phyloP scores from a whole-genome alignment of 2,888 invertebrate species.

The Cheilosia vulpina region DNA sequence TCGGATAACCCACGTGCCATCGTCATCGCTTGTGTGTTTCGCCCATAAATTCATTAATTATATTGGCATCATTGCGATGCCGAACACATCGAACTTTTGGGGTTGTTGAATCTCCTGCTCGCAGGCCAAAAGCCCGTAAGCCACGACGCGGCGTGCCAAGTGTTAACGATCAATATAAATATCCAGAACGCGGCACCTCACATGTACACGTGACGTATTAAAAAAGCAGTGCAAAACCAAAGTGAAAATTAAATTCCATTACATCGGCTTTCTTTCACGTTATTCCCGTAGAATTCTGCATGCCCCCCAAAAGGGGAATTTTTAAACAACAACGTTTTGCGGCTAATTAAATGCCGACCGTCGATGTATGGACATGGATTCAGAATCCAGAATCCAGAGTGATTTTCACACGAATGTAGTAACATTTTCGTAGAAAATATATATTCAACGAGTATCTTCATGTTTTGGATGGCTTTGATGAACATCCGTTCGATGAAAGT shows the following conservation, averaged over 20 bases:
- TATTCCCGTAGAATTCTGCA: neutral
- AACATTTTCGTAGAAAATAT: neutral
- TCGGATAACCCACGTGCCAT: constrained; percentile 22
- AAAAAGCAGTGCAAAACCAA: neutral
- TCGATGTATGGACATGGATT: neutral
- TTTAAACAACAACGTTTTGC: constrained; percentile 5
- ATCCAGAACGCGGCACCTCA: constrained; percentile 5
- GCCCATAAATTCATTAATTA: constrained; percentile 28
- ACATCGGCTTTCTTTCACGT: constrained; percentile 14
- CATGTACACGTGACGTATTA: constrained; percentile 2
- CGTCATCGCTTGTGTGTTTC: too few relatives aligned
- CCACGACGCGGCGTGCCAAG: neutral
- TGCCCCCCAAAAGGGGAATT: constrained; percentile 20
- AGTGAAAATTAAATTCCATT: constrained; percentile 46
- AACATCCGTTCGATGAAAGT: neutral
- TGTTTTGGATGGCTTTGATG: constrained; percentile 1
- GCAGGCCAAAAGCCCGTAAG: constrained; percentile 31
- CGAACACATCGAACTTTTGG: constrained; percentile 20
- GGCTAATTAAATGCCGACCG: constrained; percentile 36
- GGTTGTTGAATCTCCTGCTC: neutral
- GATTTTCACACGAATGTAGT: neutral
- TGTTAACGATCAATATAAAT: constrained; percentile 7
- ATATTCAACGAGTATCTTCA: neutral
- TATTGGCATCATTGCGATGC: constrained; percentile 34
- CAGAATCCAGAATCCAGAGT: neutral